phyloP scores from a whole-genome alignment of 53 echinoderm and acorn worm species.

The Echinarachnius parma region DNA sequence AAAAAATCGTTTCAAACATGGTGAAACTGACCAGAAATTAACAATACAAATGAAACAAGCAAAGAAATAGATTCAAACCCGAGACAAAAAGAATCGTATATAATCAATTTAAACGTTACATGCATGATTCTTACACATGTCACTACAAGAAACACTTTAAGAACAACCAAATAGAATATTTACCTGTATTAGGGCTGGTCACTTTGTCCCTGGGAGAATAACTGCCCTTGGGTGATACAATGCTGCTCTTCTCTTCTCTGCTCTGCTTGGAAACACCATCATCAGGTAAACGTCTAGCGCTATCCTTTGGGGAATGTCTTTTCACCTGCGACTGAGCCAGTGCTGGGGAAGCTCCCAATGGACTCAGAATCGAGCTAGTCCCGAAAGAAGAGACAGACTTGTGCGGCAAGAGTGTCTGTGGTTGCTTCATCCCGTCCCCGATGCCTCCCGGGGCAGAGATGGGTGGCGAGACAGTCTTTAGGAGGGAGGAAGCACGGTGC shows the following conservation, averaged over 20 bases:
- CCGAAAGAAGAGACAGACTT: too few relatives aligned
- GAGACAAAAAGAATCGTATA: too few relatives aligned
- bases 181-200: slow-evolving; percentile 14
- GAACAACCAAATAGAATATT: too few relatives aligned
- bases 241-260: slow-evolving; percentile 10
- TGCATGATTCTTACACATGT: too few relatives aligned
- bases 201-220: slow-evolving; percentile 2
- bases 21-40: too few relatives aligned
- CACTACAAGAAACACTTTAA: too few relatives aligned
- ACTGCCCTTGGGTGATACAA: background rate
- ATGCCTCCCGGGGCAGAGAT: background rate
- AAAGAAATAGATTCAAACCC: too few relatives aligned
- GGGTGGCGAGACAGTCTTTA: slow-evolving; percentile 33
- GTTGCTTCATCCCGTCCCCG: slow-evolving; percentile 3
- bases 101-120: too few relatives aligned
- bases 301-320: slow-evolving; percentile 20
- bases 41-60: too few relatives aligned
- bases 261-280: background rate
- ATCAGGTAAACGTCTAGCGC: background rate
- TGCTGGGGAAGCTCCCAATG: background rate
- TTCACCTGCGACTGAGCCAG: background rate
- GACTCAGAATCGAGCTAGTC: background rate
- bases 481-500: slow-evolving; percentile 6
- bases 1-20: too few relatives aligned
- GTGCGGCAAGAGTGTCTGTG: slow-evolving; percentile 18